Evolutionary conservation across 2,113 vertebrate genomes (phyloP).

Genomic region (Urocolius indicus): DNA sequence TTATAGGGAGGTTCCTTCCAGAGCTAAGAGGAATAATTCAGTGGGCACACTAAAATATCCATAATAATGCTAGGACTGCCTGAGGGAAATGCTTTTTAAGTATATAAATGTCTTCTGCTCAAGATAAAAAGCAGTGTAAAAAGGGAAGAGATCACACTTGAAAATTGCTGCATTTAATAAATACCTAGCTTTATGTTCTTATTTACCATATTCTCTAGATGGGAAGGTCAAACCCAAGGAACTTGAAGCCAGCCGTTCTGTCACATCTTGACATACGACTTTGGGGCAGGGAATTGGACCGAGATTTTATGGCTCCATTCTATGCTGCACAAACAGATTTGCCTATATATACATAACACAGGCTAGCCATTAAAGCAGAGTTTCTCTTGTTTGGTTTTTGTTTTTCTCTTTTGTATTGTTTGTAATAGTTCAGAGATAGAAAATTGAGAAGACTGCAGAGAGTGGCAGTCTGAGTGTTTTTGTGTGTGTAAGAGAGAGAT

Average conservation of each 20-base stretch:
- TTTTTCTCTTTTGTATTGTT: not conserved
- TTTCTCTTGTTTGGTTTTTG: not conserved
- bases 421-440: not conserved
- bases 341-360: not conserved
- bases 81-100: not conserved
- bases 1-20: not conserved
- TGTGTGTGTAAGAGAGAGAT: not conserved
- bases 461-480: not conserved
- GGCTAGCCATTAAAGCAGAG: not conserved
- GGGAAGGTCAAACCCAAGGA: conserved; percentile 19
- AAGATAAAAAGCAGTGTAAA: not conserved
- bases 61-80: not conserved
- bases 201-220: not conserved
- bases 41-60: not conserved
- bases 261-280: not conserved
- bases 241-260: not conserved
- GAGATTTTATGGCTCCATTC: not conserved
- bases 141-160: not conserved
- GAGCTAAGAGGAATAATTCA: not conserved
- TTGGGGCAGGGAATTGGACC: not conserved
- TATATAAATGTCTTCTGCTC: not conserved
- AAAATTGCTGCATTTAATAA: not conserved
- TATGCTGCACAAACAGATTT: not conserved
- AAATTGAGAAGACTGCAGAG: not conserved
- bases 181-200: not conserved